Conservation (phyloP, 2,888 invertebrate species). For the Morpho achilles region DNA sequence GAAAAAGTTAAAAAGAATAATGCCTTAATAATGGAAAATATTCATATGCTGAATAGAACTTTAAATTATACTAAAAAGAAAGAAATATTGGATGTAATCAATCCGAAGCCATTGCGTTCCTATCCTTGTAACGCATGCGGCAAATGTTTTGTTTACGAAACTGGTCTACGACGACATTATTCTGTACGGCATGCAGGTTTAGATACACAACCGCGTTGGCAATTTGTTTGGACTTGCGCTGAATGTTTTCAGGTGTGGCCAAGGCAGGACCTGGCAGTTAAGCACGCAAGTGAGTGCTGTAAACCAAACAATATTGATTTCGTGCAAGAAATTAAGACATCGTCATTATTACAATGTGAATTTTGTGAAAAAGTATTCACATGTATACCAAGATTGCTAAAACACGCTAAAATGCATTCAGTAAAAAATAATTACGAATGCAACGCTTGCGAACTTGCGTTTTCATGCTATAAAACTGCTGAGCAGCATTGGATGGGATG, state of each 20-base stretch:
- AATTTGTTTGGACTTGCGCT: constrained; percentile 70
- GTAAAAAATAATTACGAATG: constrained; percentile 84
- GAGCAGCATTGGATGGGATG: constrained; percentile 67
- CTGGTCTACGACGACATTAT: constrained; percentile 63
- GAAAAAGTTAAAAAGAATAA: constrained; percentile 72
- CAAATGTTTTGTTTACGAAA: constrained; percentile 69
- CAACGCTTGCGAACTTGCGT: constrained; percentile 63
- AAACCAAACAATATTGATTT: constrained; percentile 45
- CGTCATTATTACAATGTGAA: constrained; percentile 66
- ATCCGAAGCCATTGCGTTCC: constrained; percentile 53
- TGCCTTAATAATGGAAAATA: constrained; percentile 71
- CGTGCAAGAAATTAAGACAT: constrained; percentile 66
- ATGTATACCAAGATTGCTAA: constrained; percentile 61
- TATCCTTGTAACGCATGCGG: constrained; percentile 66
- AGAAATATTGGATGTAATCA: constrained; percentile 55
- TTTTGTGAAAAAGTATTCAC: constrained; percentile 69
- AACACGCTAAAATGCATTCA: constrained; percentile 75
- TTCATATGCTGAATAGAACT: constrained; percentile 65
- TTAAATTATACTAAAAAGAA: constrained; percentile 68
- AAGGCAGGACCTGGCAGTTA: constrained; percentile 52
- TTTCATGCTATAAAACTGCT: constrained; percentile 57
- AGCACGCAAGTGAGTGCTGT: constrained; percentile 56
- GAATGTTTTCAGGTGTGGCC: constrained; percentile 75
- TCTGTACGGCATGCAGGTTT: constrained; percentile 53
- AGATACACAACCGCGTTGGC: constrained; percentile 61